Evolutionary conservation across 2,888 invertebrate genomes (phyloP), one percentile per base, ranked within the genome.

Genomic region (Anagyrus pseudococci): DNA sequence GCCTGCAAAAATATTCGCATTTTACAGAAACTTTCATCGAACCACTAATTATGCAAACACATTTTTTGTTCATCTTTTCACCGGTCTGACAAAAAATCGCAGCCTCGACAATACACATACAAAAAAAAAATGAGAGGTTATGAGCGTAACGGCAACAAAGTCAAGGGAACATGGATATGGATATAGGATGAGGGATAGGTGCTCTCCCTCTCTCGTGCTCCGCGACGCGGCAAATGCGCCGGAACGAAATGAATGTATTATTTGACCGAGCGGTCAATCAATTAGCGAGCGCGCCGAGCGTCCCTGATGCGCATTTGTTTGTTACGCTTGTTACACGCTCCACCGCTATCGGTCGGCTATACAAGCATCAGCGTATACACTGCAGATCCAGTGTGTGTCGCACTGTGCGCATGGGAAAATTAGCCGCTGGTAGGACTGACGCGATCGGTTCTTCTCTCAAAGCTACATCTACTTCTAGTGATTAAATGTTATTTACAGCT

Each of bases 191-290:
- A 29, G 29, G 29, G n/a, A n/a, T n/a, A n/a, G n/a, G n/a, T n/a
- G n/a, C n/a, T n/a, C n/a, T n/a, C n/a, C n/a, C n/a, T n/a, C 13
- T 41, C n/a, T 43, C 15, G 15, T 59, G 64, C 43, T 64, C 56
- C 20, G 17, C 53, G 58, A 62, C 50, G 62, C 62, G 59, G 58
- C 47, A 66, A 66, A 62, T 66, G 47, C 53, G 59, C 41, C 53
- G 58, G 29, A 66, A 66, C 59, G 62, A 72, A 72, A 69, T 62
- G 69, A 66, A 71, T 64, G 68, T 68, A 71, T 71, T 70, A 72
- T 76, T 74, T 72, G 73, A 68, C 69, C 69, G 68, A 69, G 70
- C 71, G 72, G 76, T 76, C 73, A 74, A 77, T 75, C 75, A 77
- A 77, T 77, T 77, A 76, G 73, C 70, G 69, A 58, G 68, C 54